These are phyloP conservation scores for Spialia ferax DNA, from an alignment of 2,888 invertebrate species.

Conservation along the genomic window DNA sequence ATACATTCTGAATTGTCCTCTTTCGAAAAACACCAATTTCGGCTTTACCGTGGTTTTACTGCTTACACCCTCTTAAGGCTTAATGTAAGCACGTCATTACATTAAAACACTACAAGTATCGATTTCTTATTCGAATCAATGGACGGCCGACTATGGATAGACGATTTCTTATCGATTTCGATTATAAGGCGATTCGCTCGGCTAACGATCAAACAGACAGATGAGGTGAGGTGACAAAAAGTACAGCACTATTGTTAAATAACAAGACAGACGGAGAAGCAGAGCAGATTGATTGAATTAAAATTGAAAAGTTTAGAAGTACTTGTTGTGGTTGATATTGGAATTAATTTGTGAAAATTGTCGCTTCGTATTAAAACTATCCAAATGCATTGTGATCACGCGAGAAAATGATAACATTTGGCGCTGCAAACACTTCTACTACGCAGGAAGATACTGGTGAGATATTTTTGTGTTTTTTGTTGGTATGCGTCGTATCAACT, in stretches of 20 bases:
- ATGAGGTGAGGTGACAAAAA: too few relatives aligned
- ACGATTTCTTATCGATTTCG: neutral
- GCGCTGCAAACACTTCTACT: slow-evolving; percentile 72
- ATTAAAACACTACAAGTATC: too few relatives aligned
- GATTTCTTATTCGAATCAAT: neutral
- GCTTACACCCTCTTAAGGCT: too few relatives aligned
- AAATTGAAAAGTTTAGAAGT: neutral
- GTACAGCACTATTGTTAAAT: slow-evolving; percentile 5
- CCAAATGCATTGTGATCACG: slow-evolving; percentile 71
- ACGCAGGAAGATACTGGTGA: slow-evolving; percentile 79
- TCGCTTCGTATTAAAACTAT: slow-evolving; percentile 62
- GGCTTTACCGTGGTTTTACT: too few relatives aligned
- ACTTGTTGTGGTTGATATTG: slow-evolving; percentile 52
- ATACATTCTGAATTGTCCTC: too few relatives aligned
- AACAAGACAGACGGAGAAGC: neutral
- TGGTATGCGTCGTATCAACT: slow-evolving; percentile 44
- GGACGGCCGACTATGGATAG: neutral
- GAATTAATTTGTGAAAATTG: slow-evolving; percentile 62
- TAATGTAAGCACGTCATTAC: too few relatives aligned
- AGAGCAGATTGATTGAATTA: slow-evolving; percentile 46
- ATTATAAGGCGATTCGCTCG: too few relatives aligned
- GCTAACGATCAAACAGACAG: neutral
- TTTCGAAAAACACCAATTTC: too few relatives aligned
- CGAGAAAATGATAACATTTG: slow-evolving; percentile 81
- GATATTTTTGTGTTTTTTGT: slow-evolving; percentile 52